phyloP scores from a whole-genome alignment of 2,888 invertebrate species.

The Pecten maximus region DNA sequence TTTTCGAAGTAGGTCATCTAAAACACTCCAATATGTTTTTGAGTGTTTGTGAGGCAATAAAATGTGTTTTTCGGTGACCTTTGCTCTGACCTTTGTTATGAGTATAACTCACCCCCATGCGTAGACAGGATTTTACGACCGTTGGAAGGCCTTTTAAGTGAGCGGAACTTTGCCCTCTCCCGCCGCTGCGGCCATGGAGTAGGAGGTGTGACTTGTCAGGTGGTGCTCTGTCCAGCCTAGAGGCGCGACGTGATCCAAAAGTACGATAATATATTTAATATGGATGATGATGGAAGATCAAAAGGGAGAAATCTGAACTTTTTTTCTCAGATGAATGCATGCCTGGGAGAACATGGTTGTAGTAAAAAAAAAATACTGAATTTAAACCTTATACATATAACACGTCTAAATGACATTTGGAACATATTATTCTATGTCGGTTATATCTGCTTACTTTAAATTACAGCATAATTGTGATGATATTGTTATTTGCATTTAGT shows the following conservation, averaged over 20 bases:
- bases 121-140: slow-evolving; percentile 29
- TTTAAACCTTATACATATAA: too few species aligned
- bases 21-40: not conserved
- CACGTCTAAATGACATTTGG: too few species aligned
- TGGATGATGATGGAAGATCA: not conserved
- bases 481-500: too few species aligned
- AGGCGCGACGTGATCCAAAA: not conserved
- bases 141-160: not conserved
- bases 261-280: not conserved
- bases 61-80: slow-evolving; percentile 1
- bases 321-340: not conserved
- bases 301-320: not conserved
- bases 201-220: not conserved
- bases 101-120: slow-evolving; percentile 9
- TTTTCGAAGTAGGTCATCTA: slow-evolving; percentile 1
- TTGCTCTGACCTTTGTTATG: not conserved
- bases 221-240: not conserved
- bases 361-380: too few species aligned
- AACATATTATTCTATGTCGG: too few species aligned
- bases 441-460: too few species aligned
- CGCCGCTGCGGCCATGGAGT: not conserved
- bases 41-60: slow-evolving; percentile 1
- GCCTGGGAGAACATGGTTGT: too few species aligned
- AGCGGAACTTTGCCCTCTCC: slow-evolving; percentile 1
- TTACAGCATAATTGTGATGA: too few species aligned